Base-by-base conservation (phyloP, 2,113 vertebrate genomes). In the Ictalurus punctatus region DNA sequence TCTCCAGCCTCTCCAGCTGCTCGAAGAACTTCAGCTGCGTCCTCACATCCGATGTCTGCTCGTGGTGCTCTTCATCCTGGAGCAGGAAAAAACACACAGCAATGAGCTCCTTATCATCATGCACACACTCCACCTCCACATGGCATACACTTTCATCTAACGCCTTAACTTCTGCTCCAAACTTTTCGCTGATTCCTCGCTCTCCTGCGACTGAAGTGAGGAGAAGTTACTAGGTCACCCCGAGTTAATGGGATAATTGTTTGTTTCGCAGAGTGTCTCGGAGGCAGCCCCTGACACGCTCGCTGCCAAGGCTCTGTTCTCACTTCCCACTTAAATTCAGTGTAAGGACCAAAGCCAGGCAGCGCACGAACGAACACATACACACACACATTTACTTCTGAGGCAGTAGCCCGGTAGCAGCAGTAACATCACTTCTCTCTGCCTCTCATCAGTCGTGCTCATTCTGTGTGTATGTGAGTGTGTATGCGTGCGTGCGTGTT, bases 1-100 rank as follows among this genome's bases (percentile, higher is more conserved):
- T 98, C 94, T 97, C 97, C 0, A 97, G 95, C 91, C 95, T 95
- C 90, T 98, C 97, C 94, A 97, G 92, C 94, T 98, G 97, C 82
- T 98, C 97, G 85, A 98, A 97, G 95, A 97, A 97, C 92, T 96
- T 97, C 0, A 98, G 91, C 91, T 98, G 97, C 14, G 97, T 94
- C 74, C 96, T 95, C 84, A 97, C 96, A 79, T 98, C 97, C 59
- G 95, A 96, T 40, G 96, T 92, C 92, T 97, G 97, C 58, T 97
- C 97, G 0, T 96, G 96, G 92, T 93, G 95, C 58, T 97, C 96
- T 9, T 96, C 96, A 7, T 97, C 97, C 97, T 97, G 94, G 16
- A 81, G 34, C 79, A n/a, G 48, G 21, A 71, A 71, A 71, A 71
- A 80, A 81, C 6, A 56, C 40, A 27, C 12, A 30, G 52, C 71